Evolutionary conservation across 1,140 invertebrate genomes (phyloP), one percentile per base, ranked within the genome.

Genomic region (Bombus waltoni): DNA sequence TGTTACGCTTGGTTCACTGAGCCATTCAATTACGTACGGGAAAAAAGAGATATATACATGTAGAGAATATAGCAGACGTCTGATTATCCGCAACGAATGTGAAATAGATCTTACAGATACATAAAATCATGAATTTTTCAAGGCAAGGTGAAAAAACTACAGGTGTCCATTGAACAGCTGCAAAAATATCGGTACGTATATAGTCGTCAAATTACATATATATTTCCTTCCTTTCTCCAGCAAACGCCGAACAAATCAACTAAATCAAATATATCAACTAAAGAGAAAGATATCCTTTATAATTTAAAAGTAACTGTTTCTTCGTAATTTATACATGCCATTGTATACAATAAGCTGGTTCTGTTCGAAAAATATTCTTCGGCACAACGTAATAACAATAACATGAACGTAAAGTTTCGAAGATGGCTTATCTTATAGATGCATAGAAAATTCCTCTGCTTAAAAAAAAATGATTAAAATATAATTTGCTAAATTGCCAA

Each of bases 1-100:
- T 72, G 70, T 81, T 81, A 73, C 66, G 68, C 79, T 81, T 59
- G 70, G 53, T 44, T 81, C 79, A 44, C 47, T 57, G 47, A 81
- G 53, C 68, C 68, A 59, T 72, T 72, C 79, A 72, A 81, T 57
- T 62, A 81, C 68, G 9, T 28, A 18, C 53, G 47, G 68, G 70
- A 62, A 81, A 59, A 81, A 81, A 62, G 59, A 59, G 62, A 9
- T 38, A 77, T 59, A 32, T 59, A 59, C 10, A 11, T 11, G 28
- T 32, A 42, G 79, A 62, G 68, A 72, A 79, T 66, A 79, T n/a
- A 57, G 18, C 66, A 81, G 53, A 40, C 28, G 25, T 15, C 15
- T 22, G 66, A 81, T 70, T 71, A 81, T 71, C 42, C 44, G 44
- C 22, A 40, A 71, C 66, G 79, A 81, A 57, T 71, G 35, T 57